Conservation (phyloP, 2,113 vertebrate species). For the Etheostoma spectabile region DNA sequence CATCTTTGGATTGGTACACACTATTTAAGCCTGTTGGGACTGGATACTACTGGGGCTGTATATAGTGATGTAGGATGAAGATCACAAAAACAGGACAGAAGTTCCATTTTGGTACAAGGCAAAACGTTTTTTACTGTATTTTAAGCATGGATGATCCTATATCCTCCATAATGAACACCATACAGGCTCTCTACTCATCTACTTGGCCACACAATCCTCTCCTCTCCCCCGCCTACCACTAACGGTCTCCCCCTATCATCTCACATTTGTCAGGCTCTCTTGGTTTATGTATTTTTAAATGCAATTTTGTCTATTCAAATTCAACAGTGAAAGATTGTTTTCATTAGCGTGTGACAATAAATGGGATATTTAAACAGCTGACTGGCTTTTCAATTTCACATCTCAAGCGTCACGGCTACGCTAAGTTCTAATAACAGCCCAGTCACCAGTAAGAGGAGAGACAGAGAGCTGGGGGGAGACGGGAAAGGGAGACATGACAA, state of each 20-base stretch:
- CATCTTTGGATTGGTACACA: slow-evolving; percentile 6
- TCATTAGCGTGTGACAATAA: slow-evolving; percentile 81
- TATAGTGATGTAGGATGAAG: not conserved
- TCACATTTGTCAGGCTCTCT: slow-evolving; percentile 72
- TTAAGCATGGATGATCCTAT: not conserved
- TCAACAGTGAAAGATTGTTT: slow-evolving; percentile 83
- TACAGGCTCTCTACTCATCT: not conserved
- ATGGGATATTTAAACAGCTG: slow-evolving; percentile 83
- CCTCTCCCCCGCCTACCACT: slow-evolving; percentile 2
- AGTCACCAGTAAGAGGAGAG: slow-evolving; percentile 15
- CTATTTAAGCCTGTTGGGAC: not conserved
- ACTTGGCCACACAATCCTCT: not conserved
- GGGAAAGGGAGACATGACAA: not conserved
- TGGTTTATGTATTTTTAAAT: slow-evolving; percentile 80
- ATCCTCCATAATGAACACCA: slow-evolving; percentile 8
- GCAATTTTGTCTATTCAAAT: slow-evolving; percentile 74
- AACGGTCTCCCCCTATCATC: slow-evolving; percentile 35
- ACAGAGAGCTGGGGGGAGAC: not conserved
- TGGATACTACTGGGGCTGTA: not conserved
- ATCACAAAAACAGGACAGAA: not conserved
- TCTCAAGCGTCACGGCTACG: slow-evolving; percentile 62
- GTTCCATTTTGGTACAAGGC: not conserved
- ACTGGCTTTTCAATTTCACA: slow-evolving; percentile 84
- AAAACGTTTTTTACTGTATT: slow-evolving; percentile 10
- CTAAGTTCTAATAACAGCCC: slow-evolving; percentile 27